Percentiles rank a stretch among this genome's conserved stretches.
phyloP scores from a whole-genome alignment of 2,113 vertebrate genomes.

The Megaleporinus macrocephalus region DNA sequence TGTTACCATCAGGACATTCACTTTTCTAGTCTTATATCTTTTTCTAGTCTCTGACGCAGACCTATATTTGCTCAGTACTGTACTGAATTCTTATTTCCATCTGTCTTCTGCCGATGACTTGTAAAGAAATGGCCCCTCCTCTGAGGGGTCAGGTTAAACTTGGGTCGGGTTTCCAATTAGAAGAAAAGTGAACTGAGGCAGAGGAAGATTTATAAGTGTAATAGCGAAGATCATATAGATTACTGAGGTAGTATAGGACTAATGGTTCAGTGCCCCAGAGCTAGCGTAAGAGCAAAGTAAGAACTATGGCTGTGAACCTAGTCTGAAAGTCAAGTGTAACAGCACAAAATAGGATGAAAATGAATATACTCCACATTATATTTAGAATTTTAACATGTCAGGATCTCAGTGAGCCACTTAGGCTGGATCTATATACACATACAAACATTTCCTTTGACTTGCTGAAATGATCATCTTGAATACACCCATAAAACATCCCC shows the following conservation, averaged over 20 bases:
- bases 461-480: not conserved
- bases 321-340: not conserved
- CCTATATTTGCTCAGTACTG: too few relatives aligned
- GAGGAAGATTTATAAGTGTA: not conserved
- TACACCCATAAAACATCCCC: not conserved
- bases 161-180: not conserved
- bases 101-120: not conserved
- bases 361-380: not conserved
- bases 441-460: not conserved
- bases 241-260: not conserved
- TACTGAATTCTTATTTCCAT: not conserved
- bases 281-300: too few relatives aligned
- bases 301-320: not conserved
- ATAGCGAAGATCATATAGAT: not conserved
- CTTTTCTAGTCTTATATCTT: too few relatives aligned
- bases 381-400: not conserved
- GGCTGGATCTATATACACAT: too few relatives aligned
- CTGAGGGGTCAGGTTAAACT: not conserved
- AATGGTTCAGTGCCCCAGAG: too few relatives aligned
- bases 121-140: not conserved
- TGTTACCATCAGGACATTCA: too few relatives aligned
- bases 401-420: too few relatives aligned
- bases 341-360: not conserved
- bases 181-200: not conserved
- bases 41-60: too few relatives aligned